A percentile compares a stretch with the other conserved stretches of the same genome.
phyloP scores from a whole-genome alignment of 2,113 vertebrate species.

The Hippoglossus stenolepis region DNA sequence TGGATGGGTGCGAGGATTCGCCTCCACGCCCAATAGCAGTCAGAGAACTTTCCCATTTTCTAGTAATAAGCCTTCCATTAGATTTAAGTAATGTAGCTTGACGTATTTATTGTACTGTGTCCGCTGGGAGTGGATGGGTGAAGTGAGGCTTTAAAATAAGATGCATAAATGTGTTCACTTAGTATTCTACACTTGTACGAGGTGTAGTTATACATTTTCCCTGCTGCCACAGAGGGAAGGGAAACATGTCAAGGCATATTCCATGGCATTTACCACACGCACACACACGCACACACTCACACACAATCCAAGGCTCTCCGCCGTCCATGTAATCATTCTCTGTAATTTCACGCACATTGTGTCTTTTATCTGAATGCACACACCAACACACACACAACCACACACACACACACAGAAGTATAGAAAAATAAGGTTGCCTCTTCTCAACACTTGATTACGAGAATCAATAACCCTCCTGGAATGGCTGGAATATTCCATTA shows the following conservation, averaged over 20 bases:
- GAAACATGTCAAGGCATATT: slow-evolving; percentile 33
- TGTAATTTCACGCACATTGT: slow-evolving; percentile 57
- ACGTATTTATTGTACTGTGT: slow-evolving; percentile 58
- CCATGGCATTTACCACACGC: slow-evolving; percentile 10
- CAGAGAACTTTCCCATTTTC: slow-evolving; percentile 43
- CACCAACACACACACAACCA: slow-evolving; percentile 49
- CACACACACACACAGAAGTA: slow-evolving; percentile 33
- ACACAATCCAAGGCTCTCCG: background rate
- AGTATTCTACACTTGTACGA: slow-evolving; percentile 17
- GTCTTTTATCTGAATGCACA: slow-evolving; percentile 33
- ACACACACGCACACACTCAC: slow-evolving; percentile 28
- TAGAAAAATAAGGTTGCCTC: slow-evolving; percentile 51
- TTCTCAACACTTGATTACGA: slow-evolving; percentile 64
- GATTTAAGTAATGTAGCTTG: slow-evolving; percentile 63
- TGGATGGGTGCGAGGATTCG: slow-evolving; percentile 22
- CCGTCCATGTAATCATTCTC: slow-evolving; percentile 21
- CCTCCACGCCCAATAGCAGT: slow-evolving; percentile 1
- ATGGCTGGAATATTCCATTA: slow-evolving; percentile 63
- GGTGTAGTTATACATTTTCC: slow-evolving; percentile 27
- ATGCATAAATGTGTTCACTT: slow-evolving; percentile 52
- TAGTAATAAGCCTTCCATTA: slow-evolving; percentile 56
- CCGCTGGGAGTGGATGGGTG: slow-evolving; percentile 36
- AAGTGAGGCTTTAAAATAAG: slow-evolving; percentile 56
- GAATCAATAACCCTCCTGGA: slow-evolving; percentile 66
- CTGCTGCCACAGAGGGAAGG: slow-evolving; percentile 11